These are phyloP conservation scores for Gracilinanus agilis DNA, from an alignment of 2,113 vertebrate species.

Conservation along the genomic window DNA sequence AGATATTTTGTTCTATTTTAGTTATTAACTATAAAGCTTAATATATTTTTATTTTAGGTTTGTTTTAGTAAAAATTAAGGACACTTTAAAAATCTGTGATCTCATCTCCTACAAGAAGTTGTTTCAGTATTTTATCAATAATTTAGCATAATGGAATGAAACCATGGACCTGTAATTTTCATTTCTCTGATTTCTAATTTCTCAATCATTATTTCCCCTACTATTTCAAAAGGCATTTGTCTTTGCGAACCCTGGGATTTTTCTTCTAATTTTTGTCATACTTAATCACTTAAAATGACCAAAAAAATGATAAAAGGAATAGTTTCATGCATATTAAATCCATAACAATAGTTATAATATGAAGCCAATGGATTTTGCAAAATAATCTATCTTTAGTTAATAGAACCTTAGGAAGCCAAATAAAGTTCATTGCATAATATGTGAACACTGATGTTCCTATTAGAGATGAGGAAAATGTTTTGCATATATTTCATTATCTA, in stretches of 20 bases:
- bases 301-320: slow-evolving; percentile 36
- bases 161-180: not conserved
- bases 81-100: not conserved
- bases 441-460: slow-evolving; percentile 68
- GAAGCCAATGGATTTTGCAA: slow-evolving; percentile 51
- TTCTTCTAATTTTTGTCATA: slow-evolving; percentile 20
- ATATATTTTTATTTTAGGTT: not conserved
- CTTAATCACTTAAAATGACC: slow-evolving; percentile 27
- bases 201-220: slow-evolving; percentile 17
- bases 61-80: slow-evolving; percentile 1
- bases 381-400: slow-evolving; percentile 59
- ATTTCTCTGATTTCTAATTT: slow-evolving; percentile 35
- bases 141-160: slow-evolving; percentile 29
- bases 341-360: slow-evolving; percentile 21
- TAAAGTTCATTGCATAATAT: slow-evolving; percentile 58
- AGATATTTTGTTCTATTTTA: not conserved
- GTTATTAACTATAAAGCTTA: not conserved
- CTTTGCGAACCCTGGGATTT: not conserved
- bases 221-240: slow-evolving; percentile 11
- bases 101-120: slow-evolving; percentile 13
- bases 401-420: slow-evolving; percentile 35
- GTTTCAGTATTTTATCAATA: slow-evolving; percentile 6
- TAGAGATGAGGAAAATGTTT: slow-evolving; percentile 65
- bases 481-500: slow-evolving; percentile 69
- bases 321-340: slow-evolving; percentile 32